A percentile compares a stretch with the other conserved stretches of the same genome.
Conservation (phyloP, 2,113 vertebrate genomes). For the Sclerurus mexicanus region DNA sequence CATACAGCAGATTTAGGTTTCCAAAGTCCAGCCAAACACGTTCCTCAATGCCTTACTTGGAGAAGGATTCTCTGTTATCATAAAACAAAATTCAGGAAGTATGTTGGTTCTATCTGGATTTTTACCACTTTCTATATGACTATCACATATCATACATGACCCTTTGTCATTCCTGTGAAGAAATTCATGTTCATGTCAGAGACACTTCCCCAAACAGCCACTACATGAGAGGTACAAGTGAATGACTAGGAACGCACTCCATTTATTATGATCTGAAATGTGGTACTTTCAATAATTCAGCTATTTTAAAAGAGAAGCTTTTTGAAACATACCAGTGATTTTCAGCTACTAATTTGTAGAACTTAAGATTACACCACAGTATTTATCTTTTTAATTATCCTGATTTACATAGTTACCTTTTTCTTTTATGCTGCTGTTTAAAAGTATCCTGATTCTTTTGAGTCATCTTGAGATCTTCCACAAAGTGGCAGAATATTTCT, state of each 20-base stretch:
- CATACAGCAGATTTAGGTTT: neutral
- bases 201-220: neutral
- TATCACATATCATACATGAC: neutral
- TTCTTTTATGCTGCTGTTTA: conserved; percentile 55
- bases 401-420: conserved; percentile 62
- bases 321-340: neutral
- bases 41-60: neutral
- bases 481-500: conserved; percentile 62
- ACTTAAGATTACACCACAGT: neutral
- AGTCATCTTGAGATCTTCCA: conserved; percentile 66
- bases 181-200: neutral
- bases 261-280: neutral
- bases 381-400: neutral
- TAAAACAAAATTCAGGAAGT: neutral
- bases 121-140: neutral
- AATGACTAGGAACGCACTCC: neutral
- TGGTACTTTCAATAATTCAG: neutral
- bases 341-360: neutral
- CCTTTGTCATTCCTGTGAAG: neutral
- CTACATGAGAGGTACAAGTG: neutral
- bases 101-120: neutral
- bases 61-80: neutral
- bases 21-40: neutral
- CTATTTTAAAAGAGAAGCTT: neutral
- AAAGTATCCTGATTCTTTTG: conserved; percentile 65